Base-by-base conservation (phyloP, 1,140 invertebrate genomes). In the Nasonia longicornis region DNA sequence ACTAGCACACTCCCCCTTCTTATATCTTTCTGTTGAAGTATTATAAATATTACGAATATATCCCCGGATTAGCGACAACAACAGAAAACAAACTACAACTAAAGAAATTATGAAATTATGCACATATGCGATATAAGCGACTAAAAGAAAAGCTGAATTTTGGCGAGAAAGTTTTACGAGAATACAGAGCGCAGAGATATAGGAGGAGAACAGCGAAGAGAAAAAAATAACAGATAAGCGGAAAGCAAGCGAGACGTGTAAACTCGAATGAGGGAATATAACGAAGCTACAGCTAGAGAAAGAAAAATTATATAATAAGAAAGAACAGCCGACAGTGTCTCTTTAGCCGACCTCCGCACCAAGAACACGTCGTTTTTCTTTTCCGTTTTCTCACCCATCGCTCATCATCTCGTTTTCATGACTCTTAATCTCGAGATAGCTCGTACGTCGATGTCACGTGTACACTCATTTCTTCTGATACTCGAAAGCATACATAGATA, bases 141-240 rank as follows among this genome's bases (percentile, higher is more conserved):
- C 10, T 26, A 2, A 29, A 66, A 31, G 26, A 79, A 67, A 80
- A 84, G 75, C 81, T 76, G 73, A 70, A 58, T 58, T 77, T 80
- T 85, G 83, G 82, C 83, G 77, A 85, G 48, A 52, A 16, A 52
- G 83, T 77, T 85, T 84, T 83, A 82, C 81, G 80, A 83, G 81
- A 80, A 84, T 74, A 81, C 72, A 72, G 20, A 45, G 22, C 70
- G 26, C 1, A 26, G 26, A 64, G 69, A 84, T 64, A 72, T 82
- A 79, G 26, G 84, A 63, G 76, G 26, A 81, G 31, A 81, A 71
- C 11, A 80, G 64, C 22, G 66, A 70, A 83, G 77, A 76, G 81
- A 82, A 72, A 42, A 75, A 66, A 26, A 82, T 79, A 64, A 58
- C 22, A 76, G 52, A 58, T 20, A 31, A n/a, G 64, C 77, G 79